Conservation (phyloP, 2,113 vertebrate species). For the Prolemur simus region DNA sequence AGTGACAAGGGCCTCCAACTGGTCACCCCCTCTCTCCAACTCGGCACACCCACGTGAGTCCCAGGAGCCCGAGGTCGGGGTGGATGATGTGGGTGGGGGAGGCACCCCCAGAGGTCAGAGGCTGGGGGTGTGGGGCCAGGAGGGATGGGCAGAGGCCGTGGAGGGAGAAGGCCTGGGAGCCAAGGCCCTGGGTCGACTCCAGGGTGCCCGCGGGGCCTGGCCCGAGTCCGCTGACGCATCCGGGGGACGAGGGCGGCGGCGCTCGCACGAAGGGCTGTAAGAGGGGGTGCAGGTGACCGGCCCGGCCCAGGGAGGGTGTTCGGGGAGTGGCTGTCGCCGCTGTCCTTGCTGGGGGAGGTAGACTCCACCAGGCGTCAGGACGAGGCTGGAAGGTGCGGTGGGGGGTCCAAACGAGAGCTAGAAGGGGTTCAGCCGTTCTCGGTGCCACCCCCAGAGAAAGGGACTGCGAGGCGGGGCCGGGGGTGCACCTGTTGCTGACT, state of each 20-base stretch:
- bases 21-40: background rate
- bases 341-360: background rate
- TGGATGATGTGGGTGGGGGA: background rate
- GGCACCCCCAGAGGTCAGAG: too few relatives aligned
- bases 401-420: background rate
- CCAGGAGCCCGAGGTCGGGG: background rate
- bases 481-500: background rate
- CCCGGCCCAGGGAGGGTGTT: background rate
- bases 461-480: background rate
- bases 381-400: background rate
- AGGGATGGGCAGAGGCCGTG: accelerated
- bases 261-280: too few relatives aligned
- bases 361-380: background rate
- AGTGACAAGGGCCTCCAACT: background rate
- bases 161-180: background rate
- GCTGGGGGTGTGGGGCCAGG: too few relatives aligned
- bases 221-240: background rate
- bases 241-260: accelerated
- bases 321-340: accelerated
- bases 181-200: background rate
- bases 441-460: background rate
- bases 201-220: background rate
- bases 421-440: background rate
- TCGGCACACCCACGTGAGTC: background rate
- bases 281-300: background rate